These are phyloP conservation scores for Erebia aethiops DNA, from an alignment of 2,888 invertebrate species.

Conservation along the genomic window DNA sequence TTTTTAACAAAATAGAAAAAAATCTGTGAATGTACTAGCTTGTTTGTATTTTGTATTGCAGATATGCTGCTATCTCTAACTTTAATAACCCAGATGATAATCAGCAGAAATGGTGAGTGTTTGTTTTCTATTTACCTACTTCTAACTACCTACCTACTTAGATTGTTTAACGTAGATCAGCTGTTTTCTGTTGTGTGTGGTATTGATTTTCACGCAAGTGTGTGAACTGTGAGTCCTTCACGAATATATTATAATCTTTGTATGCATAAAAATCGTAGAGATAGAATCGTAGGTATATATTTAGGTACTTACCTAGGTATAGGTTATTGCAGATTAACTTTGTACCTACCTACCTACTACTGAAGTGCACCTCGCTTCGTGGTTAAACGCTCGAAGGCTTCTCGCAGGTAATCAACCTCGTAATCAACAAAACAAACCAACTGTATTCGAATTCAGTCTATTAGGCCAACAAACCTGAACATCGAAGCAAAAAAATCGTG, in stretches of 20 bases:
- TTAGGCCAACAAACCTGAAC: too few relatives aligned
- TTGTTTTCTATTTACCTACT: slow-evolving; percentile 38
- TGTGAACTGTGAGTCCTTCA: slow-evolving; percentile 53
- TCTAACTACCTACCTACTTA: not conserved
- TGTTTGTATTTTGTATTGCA: slow-evolving; percentile 71
- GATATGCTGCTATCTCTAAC: slow-evolving; percentile 79
- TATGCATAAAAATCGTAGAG: too few relatives aligned
- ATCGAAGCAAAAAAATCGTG: too few relatives aligned
- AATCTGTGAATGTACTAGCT: slow-evolving; percentile 51
- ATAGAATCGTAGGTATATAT: too few relatives aligned
- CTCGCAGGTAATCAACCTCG: too few relatives aligned
- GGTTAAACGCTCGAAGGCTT: too few relatives aligned
- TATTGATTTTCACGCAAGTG: slow-evolving; percentile 66
- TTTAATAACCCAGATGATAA: slow-evolving; percentile 71
- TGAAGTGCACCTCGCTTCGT: too few relatives aligned
- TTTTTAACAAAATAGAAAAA: slow-evolving; percentile 44
- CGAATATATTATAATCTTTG: not conserved
- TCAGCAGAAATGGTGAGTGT: slow-evolving; percentile 75
- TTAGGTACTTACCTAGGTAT: too few relatives aligned
- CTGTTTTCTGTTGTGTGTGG: slow-evolving; percentile 51
- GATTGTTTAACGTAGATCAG: slow-evolving; percentile 47
- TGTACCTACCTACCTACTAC: too few relatives aligned
- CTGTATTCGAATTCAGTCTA: too few relatives aligned
- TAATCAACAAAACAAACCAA: too few relatives aligned
- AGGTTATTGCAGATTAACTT: too few relatives aligned